Conservation (phyloP, 2,113 vertebrate species). For the Gallinago jamesoni region DNA sequence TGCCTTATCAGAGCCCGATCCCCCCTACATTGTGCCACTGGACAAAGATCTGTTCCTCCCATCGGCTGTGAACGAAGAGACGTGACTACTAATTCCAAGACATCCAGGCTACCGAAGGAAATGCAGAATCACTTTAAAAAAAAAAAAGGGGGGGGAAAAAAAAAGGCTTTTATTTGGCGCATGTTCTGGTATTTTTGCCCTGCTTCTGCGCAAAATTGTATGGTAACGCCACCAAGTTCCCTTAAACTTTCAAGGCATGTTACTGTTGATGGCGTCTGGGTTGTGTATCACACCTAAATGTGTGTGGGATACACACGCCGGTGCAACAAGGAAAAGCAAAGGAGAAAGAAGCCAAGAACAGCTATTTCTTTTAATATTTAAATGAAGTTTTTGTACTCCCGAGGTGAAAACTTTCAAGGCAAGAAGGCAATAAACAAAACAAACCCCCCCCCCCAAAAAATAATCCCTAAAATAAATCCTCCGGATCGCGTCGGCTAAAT, state of each 20-base stretch:
- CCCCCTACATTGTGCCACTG: neutral
- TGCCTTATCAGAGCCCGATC: neutral
- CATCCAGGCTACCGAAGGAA: slow-evolving; percentile 13
- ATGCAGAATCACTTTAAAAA: neutral
- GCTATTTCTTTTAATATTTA: slow-evolving; percentile 45
- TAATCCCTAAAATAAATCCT: neutral
- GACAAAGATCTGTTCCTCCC: neutral
- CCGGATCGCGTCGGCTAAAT: neutral
- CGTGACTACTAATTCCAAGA: neutral
- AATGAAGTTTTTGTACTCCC: slow-evolving; percentile 14
- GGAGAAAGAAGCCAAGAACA: neutral
- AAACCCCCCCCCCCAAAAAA: neutral
- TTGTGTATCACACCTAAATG: neutral
- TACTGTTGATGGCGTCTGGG: neutral
- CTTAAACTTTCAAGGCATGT: slow-evolving; percentile 29
- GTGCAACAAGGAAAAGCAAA: neutral
- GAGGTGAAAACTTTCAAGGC: slow-evolving; percentile 24
- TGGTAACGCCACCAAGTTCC: slow-evolving; percentile 1
- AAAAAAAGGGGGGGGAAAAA: neutral
- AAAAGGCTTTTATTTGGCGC: neutral
- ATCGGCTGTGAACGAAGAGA: neutral
- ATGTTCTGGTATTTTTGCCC: neutral
- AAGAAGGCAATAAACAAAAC: slow-evolving; percentile 18
- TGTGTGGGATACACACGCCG: neutral
- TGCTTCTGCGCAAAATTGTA: neutral